Evolutionary conservation across 2,113 vertebrate species (phyloP).

Genomic region (Orientallactaga bullata): DNA sequence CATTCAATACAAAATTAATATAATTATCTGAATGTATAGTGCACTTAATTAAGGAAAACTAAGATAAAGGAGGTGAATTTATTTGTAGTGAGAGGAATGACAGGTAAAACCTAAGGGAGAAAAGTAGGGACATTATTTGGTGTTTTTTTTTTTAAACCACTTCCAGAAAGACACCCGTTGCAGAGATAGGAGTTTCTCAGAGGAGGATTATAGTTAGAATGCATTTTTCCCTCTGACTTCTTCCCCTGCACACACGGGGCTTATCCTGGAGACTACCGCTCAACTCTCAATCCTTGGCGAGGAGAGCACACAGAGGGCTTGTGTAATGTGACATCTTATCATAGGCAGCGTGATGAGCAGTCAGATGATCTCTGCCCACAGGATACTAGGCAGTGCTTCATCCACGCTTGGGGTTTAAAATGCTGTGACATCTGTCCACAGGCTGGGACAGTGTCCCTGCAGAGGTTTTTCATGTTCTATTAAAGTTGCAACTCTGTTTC

Average conservation of each 20-base stretch:
- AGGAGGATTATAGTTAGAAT: neutral
- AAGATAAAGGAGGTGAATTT: neutral
- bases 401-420: neutral
- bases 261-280: neutral
- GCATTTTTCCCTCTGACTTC: neutral
- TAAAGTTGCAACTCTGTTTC: conserved; percentile 10
- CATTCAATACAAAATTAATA: neutral
- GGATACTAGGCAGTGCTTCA: neutral
- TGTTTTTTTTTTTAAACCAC: neutral
- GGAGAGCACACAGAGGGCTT: neutral
- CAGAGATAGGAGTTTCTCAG: neutral
- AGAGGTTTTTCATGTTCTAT: conserved; percentile 29
- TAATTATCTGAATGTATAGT: conserved; percentile 40
- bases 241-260: neutral
- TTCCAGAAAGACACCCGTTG: neutral
- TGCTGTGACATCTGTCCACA: neutral
- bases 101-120: neutral
- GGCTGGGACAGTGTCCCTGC: neutral
- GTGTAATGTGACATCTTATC: neutral
- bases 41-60: conserved; percentile 21
- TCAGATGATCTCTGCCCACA: neutral
- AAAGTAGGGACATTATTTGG: neutral
- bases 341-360: neutral
- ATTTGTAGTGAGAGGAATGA: neutral
- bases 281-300: neutral